phyloP scores from a whole-genome alignment of 1,140 invertebrate genomes.

The Lepeophtheirus salmonis region DNA sequence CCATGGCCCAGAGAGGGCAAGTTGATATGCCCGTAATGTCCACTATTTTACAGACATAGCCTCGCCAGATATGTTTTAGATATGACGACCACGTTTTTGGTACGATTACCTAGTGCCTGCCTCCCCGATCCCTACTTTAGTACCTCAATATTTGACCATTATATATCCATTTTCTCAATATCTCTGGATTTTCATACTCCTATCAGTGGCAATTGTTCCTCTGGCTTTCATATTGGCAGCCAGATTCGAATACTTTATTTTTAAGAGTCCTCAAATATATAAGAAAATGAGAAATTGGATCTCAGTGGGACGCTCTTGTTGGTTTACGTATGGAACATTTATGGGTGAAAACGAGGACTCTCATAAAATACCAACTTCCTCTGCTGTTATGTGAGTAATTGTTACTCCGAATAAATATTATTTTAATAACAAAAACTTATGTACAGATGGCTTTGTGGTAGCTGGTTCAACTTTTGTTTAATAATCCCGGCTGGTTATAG shows the following conservation, averaged over 20 bases:
- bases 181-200: not conserved
- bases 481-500: not conserved
- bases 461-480: constrained; percentile 13
- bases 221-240: no score
- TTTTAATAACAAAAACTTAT: no score
- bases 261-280: not conserved
- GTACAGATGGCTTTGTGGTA: not conserved
- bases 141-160: not conserved
- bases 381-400: not conserved
- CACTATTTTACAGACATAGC: not conserved
- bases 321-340: not conserved
- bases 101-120: not conserved
- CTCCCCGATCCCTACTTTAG: not conserved
- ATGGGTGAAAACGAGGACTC: not conserved
- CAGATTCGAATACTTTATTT: no score
- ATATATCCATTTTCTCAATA: not conserved
- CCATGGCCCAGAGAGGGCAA: not conserved
- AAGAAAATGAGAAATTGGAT: not conserved
- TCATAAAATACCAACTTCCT: not conserved
- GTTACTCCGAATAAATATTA: not conserved
- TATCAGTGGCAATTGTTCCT: not conserved
- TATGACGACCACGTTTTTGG: not conserved
- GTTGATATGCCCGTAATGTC: constrained; percentile 2
- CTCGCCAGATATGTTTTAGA: not conserved
- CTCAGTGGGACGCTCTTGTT: not conserved